Percentiles rank a stretch among this genome's conserved stretches.
Conservation (phyloP, 2,888 invertebrate genomes). For the Hirtodrosophila histrioides region DNA sequence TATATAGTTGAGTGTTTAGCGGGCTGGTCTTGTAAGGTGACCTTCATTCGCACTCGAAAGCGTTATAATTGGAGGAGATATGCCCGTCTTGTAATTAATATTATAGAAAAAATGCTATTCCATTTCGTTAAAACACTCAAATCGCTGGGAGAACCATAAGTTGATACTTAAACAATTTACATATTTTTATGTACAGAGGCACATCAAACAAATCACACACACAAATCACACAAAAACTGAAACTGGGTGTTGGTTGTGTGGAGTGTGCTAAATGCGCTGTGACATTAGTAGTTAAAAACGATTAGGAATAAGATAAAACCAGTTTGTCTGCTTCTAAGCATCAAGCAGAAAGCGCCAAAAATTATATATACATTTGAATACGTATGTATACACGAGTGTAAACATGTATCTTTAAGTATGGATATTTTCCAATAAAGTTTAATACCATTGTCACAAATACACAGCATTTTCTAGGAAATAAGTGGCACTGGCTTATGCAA, state of each 20-base stretch:
- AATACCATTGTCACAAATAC: conserved; percentile 11
- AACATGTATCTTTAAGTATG: background rate
- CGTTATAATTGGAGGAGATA: conserved; percentile 9
- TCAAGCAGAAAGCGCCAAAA: conserved; percentile 26
- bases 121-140: conserved; percentile 16
- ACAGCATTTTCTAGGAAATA: conserved; percentile 70
- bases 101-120: conserved; percentile 10
- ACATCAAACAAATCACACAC: conserved; percentile 50
- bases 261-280: conserved; percentile 59
- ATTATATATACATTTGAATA: background rate
- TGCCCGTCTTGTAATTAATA: conserved; percentile 7
- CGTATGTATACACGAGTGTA: too few relatives aligned
- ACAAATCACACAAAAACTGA: conserved; percentile 33
- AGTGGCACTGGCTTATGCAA: conserved; percentile 59
- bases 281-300: conserved; percentile 40
- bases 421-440: conserved; percentile 4
- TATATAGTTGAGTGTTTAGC: conserved; percentile 19
- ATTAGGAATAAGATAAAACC: conserved; percentile 50
- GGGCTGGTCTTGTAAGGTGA: conserved; percentile 11
- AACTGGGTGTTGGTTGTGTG: conserved; percentile 55
- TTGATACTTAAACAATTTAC: conserved; percentile 58
- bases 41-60: conserved; percentile 29
- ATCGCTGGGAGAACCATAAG: conserved; percentile 53
- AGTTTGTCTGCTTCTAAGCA: conserved; percentile 42
- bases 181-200: conserved; percentile 50